Evolutionary conservation across 2,113 vertebrate species (phyloP), one percentile per base, ranked within the genome.

Genomic region (Laterallus jamaicensis): DNA sequence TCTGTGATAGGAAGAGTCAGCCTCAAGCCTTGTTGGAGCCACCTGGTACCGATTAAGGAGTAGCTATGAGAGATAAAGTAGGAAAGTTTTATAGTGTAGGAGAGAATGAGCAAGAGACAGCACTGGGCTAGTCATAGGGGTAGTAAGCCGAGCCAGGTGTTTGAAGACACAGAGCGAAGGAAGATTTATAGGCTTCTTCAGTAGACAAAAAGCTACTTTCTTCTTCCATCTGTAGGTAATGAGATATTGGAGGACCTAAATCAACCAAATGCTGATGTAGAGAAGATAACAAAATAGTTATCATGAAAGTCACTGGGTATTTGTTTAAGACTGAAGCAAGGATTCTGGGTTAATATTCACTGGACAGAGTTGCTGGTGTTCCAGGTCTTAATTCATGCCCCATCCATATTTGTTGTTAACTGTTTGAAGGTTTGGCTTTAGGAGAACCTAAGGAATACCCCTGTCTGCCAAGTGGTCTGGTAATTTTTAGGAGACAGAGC

Each of bases 11-110:
- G 69, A 94, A 94, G 76, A 92, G 88, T 60, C 76, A 93, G 50
- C 52, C 29, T 81, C 77, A 44, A 12, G 42, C 79, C 21, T 44
- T 6, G 0, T 7, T 82, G 70, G 35, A 90, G 29, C 54, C 89
- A 90, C 58, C 93, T 95, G 95, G 92, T 88, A 93, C 42, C 19
- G 28, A 93, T 96, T 95, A 97, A 81, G 95, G 80, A 94, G 66
- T 62, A 68, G 80, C 75, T 81, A 69, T 62, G 62, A 86, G 59
- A 96, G 95, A 96, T 93, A 95, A 94, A 88, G 73, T 55, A 78
- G 42, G 49, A 17, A 93, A 71, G 49, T 93, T 97, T 88, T 90
- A 93, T 75, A 68, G 62, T 9, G 29, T 68, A 84, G 77, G 79
- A 73, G 68, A 92, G 82, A 92, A 86, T 25, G 69, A 90, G 32